A percentile compares a stretch with the other conserved stretches of the same genome.
These are phyloP conservation scores for Campoplex nolae DNA, from an alignment of 2,888 invertebrate species.

Conservation along the genomic window DNA sequence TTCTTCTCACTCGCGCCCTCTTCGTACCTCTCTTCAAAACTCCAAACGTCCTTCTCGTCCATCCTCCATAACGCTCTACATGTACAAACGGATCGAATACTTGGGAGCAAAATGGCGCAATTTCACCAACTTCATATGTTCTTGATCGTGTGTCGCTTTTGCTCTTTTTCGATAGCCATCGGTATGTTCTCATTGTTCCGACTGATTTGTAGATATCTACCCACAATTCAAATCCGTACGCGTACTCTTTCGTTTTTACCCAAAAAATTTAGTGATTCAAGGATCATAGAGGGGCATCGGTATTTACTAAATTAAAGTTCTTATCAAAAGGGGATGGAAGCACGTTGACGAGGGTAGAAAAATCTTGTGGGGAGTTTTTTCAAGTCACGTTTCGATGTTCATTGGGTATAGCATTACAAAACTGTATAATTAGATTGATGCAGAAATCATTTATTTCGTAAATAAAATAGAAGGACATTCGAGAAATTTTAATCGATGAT, in stretches of 20 bases:
- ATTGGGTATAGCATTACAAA: neutral
- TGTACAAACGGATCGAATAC: neutral
- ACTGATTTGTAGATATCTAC: neutral
- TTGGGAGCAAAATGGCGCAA: slow-evolving; percentile 7
- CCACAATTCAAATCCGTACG: neutral
- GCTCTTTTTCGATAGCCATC: slow-evolving; percentile 3
- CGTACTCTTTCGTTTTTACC: neutral
- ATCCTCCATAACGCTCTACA: neutral
- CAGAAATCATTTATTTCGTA: neutral
- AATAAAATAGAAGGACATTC: neutral
- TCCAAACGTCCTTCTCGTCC: slow-evolving; percentile 29
- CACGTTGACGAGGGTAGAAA: too few relatives aligned
- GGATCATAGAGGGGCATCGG: neutral
- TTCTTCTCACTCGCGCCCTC: slow-evolving; percentile 56
- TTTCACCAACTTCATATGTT: neutral
- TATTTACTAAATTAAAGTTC: neutral
- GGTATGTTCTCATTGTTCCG: neutral
- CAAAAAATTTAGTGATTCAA: neutral
- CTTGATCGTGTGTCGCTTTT: neutral
- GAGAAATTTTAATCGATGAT: neutral
- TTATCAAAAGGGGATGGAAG: neutral
- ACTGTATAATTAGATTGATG: neutral
- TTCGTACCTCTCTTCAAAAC: slow-evolving; percentile 41
- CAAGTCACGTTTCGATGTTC: neutral
- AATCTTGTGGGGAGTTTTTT: neutral